Base-by-base conservation (phyloP, 2,888 invertebrate species). In the Eupithecia subumbrata region DNA sequence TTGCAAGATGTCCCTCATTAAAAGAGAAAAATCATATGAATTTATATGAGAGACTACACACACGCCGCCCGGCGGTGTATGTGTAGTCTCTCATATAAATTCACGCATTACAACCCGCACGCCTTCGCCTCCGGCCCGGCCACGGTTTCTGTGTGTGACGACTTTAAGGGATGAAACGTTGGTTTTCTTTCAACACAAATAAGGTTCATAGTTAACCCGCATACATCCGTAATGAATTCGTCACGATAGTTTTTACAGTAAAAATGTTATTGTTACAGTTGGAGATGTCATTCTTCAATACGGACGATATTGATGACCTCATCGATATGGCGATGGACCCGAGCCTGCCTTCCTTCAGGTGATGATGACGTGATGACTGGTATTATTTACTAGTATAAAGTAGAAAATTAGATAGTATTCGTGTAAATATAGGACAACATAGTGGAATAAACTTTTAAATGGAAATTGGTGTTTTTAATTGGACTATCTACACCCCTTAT, bases 241-340 rank as follows among this genome's bases (percentile, higher is more conserved):
- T 30, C 30, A 30, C 30, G 30, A 37, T 64, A 64, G 30, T 34
- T 63, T 63, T 30, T 34, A 30, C 0, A 63, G 30, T 7, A 0
- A 34, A 34, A 34, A 25, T 67, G 9, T 74, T 80, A 77, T 80
- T 71, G 79, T 88, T 86, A 64, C 89, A 93, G 91, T 76, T 93
- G 88, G 95, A 95, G 81, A 83, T 94, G 16, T 92, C 95, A 0
- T 94, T 95, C 84, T 95, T 95, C 94, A 93, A 91, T 78, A 85
- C 91, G 0, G 93, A 93, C 4, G 95, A 95, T 80, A 92, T 95
- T 63, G 95, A 95, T 71, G 95, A 95, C 14, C 84, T 95, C 2
- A 93, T 95, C 30, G 95, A 95, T 83, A 87, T 93, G 84, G 93
- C 94, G 2, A 91, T 94, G 91, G 94, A 94, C 30, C 89, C 92